Percentiles rank a stretch among this genome's conserved stretches.
phyloP scores from a whole-genome alignment of 2,113 vertebrate species.

The Corythornis vintsioides region DNA sequence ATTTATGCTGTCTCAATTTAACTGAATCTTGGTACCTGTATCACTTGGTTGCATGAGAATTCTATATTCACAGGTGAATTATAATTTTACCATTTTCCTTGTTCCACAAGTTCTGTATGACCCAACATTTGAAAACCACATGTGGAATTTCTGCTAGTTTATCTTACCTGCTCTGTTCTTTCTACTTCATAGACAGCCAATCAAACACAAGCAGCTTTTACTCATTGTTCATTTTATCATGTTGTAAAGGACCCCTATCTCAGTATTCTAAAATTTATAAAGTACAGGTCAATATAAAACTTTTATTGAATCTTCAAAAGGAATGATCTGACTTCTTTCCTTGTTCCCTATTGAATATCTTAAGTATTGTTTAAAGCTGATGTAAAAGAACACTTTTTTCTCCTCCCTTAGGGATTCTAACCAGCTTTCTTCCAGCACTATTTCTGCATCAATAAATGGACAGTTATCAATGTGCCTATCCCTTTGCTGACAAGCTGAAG shows the following conservation, averaged over 20 bases:
- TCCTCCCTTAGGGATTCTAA: background rate
- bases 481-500: background rate
- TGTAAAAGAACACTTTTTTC: background rate
- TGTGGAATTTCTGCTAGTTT: background rate
- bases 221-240: background rate
- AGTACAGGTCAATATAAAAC: background rate
- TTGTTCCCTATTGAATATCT: background rate
- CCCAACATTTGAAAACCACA: background rate
- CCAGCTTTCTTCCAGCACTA: background rate
- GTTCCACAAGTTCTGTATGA: background rate
- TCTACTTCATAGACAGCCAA: background rate
- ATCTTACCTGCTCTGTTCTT: background rate
- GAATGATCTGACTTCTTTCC: background rate
- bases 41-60: background rate
- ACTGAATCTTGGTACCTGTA: background rate
- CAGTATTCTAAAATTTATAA: background rate
- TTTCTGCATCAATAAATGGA: background rate
- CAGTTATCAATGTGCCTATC: background rate
- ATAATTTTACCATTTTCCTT: background rate
- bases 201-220: background rate
- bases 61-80: background rate
- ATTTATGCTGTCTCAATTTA: background rate
- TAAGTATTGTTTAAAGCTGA: background rate
- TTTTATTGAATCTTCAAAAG: background rate
- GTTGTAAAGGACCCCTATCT: background rate